Conservation (phyloP, 2,888 invertebrate species). For the Leptogaster cylindrica region DNA sequence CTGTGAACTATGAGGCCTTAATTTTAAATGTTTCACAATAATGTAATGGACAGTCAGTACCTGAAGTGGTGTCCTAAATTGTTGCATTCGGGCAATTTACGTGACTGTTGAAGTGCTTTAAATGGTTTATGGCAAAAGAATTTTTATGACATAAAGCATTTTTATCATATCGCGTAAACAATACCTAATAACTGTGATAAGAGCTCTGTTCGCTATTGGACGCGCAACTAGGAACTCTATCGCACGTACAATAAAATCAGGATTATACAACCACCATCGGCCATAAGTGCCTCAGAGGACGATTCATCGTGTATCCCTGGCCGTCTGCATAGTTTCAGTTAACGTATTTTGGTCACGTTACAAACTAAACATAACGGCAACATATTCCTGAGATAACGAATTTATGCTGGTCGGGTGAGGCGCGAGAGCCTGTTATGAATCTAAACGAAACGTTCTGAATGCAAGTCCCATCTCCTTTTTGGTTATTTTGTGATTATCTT, state of each 20-base stretch:
- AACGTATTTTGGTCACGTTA: conserved; percentile 40
- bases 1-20: not conserved
- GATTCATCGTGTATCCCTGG: too few species aligned
- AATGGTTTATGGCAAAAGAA: too few species aligned
- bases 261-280: too few species aligned
- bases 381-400: conserved; percentile 35
- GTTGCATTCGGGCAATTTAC: not conserved
- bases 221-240: too few species aligned
- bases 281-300: too few species aligned
- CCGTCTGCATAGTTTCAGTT: too few species aligned
- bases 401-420: conserved; percentile 22
- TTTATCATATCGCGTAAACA: not conserved
- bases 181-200: not conserved
- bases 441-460: not conserved
- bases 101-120: not conserved
- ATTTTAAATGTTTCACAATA: too few species aligned
- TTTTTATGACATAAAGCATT: too few species aligned
- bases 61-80: not conserved
- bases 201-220: too few species aligned
- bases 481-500: not conserved
- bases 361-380: conserved; percentile 36
- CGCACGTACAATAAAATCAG: too few species aligned
- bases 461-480: not conserved
- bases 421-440: not conserved
- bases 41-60: too few species aligned